phyloP scores from a whole-genome alignment of 2,797 vertebrate species.

The Myiotriccus ornatus region DNA sequence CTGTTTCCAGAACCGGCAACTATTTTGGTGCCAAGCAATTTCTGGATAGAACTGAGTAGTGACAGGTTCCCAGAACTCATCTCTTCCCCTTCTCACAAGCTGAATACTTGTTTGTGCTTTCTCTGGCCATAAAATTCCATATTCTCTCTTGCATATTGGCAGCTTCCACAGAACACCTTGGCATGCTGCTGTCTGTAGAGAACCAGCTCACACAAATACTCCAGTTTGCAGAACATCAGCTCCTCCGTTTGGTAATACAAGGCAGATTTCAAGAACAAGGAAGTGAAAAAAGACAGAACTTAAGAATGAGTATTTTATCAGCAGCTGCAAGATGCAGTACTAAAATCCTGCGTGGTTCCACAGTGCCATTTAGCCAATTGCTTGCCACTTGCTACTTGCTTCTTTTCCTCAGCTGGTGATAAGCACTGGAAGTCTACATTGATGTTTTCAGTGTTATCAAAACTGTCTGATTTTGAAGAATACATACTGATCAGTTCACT shows the following conservation, averaged over 20 bases:
- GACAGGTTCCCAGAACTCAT: not conserved
- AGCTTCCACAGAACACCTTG: not conserved
- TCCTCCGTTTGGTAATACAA: conserved; percentile 34
- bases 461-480: not conserved
- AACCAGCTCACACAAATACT: not conserved
- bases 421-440: not conserved
- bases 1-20: not conserved
- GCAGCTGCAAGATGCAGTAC: not conserved
- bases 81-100: not conserved
- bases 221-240: conserved; percentile 54
- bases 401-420: not conserved
- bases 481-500: not conserved
- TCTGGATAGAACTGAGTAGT: not conserved
- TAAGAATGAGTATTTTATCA: not conserved
- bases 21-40: not conserved
- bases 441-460: not conserved
- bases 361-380: not conserved
- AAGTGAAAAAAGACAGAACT: not conserved
- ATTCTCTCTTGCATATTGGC: not conserved
- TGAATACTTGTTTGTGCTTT: not conserved
- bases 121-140: not conserved
- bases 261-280: conserved; percentile 20
- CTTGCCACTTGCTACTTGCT: not conserved
- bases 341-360: not conserved
- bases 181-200: not conserved